Evolutionary conservation across 2,888 invertebrate genomes (phyloP).

Genomic region (Augochlorella aurata): DNA sequence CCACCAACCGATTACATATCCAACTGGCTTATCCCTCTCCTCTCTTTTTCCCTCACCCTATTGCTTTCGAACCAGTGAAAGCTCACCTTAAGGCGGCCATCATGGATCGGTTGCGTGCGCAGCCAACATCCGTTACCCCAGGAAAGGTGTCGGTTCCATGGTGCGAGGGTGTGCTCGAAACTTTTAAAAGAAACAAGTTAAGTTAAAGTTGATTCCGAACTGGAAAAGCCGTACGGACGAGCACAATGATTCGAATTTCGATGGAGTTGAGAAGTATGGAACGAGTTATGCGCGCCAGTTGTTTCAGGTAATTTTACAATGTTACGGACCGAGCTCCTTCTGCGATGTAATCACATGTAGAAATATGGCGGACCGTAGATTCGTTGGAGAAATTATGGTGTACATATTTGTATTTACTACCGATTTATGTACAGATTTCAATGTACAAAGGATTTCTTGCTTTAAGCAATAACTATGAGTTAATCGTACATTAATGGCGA

Average conservation of each 20-base stretch:
- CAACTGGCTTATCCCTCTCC: slow-evolving; percentile 62
- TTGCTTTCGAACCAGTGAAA: slow-evolving; percentile 25
- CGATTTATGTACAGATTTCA: no score
- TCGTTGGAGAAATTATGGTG: background rate
- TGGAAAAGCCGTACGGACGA: background rate
- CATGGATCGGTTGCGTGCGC: slow-evolving; percentile 76
- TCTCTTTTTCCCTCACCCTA: slow-evolving; percentile 34
- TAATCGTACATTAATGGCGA: background rate
- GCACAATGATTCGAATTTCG: background rate
- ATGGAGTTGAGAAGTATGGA: background rate
- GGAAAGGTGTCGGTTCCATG: background rate
- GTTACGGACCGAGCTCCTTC: no score
- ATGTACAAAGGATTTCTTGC: background rate
- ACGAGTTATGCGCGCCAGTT: background rate
- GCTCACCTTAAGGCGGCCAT: slow-evolving; percentile 73
- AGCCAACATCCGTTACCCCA: slow-evolving; percentile 34
- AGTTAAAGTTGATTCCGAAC: background rate
- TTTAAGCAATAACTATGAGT: background rate
- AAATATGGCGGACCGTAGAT: background rate
- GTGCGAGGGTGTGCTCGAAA: slow-evolving; percentile 11
- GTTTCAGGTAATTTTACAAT: background rate
- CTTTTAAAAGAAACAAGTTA: background rate
- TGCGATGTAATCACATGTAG: background rate
- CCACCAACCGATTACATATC: slow-evolving; percentile 59
- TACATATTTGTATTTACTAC: background rate